Conservation (phyloP, 1,140 invertebrate genomes). For the Caenorhabditis inopinata region DNA sequence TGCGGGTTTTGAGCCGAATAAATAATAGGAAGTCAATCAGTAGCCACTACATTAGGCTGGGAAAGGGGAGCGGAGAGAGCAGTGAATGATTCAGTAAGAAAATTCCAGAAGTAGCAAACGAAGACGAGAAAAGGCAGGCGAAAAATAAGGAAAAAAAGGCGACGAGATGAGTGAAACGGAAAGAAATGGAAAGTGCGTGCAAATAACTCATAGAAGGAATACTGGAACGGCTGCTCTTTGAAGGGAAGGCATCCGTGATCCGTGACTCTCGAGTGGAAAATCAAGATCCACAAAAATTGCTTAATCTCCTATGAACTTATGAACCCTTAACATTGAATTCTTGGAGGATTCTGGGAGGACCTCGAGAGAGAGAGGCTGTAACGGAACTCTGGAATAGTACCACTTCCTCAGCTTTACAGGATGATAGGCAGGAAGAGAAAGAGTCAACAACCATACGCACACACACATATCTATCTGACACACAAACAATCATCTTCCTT, state of each 20-base stretch:
- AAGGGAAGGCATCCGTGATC: not conserved
- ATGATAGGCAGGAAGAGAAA: not conserved
- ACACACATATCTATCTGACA: slow-evolving; percentile 34
- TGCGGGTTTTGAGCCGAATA: not conserved
- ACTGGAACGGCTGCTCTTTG: slow-evolving; percentile 3
- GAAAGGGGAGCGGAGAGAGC: not conserved
- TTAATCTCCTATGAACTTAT: too few relatives aligned
- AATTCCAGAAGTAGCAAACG: slow-evolving; percentile 12
- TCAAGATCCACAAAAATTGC: slow-evolving; percentile 3
- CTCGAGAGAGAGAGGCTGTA: too few relatives aligned
- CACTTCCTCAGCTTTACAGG: not conserved
- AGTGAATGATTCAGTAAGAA: slow-evolving; percentile 26
- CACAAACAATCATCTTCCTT: slow-evolving; percentile 34
- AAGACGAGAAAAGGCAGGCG: not conserved
- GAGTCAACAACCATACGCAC: slow-evolving; percentile 31
- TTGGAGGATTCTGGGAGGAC: too few relatives aligned
- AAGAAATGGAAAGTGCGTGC: slow-evolving; percentile 6
- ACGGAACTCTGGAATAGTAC: slow-evolving; percentile 4
- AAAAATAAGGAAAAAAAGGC: not conserved
- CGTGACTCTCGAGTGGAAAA: not conserved
- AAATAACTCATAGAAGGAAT: not conserved
- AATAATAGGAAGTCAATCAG: slow-evolving; percentile 28
- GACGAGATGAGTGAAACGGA: slow-evolving; percentile 27
- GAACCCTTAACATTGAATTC: too few relatives aligned
- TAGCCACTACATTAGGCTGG: slow-evolving; percentile 29